Conservation (phyloP, 2,113 vertebrate species). For the Psettodes erumei region DNA sequence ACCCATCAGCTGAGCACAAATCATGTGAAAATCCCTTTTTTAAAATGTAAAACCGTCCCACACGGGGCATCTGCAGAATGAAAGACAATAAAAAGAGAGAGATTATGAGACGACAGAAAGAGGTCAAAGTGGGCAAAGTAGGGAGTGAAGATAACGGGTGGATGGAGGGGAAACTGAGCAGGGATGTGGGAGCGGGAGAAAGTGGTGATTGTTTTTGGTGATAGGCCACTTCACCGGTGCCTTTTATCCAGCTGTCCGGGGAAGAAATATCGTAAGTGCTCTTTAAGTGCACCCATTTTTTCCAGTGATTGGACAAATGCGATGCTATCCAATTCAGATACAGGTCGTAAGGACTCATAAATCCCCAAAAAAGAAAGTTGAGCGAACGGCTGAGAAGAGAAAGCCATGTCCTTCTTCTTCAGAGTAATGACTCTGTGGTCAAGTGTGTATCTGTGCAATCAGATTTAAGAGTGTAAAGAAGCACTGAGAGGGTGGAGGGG, state of each 20-base stretch:
- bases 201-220: constrained; percentile 39
- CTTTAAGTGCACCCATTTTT: constrained; percentile 51
- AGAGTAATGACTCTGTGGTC: constrained; percentile 31
- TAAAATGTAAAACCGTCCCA: background rate
- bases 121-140: background rate
- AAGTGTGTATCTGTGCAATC: constrained; percentile 30
- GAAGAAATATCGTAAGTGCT: constrained; percentile 49
- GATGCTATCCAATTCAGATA: constrained; percentile 45
- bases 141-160: background rate
- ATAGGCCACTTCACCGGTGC: constrained; percentile 13
- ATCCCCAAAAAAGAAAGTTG: constrained; percentile 29
- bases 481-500: background rate
- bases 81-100: background rate
- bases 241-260: constrained; percentile 38
- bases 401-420: constrained; percentile 10
- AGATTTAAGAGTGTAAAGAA: constrained; percentile 16
- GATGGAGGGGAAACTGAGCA: background rate
- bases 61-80: background rate
- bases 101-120: background rate
- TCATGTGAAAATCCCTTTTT: background rate
- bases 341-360: constrained; percentile 41
- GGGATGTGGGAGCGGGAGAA: constrained; percentile 15
- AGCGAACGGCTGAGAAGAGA: constrained; percentile 22
- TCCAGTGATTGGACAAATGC: constrained; percentile 45
- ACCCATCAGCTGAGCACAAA: constrained; percentile 9